Evolutionary conservation across 2,888 invertebrate species (phyloP), one percentile per base, ranked within the genome.

Genomic region (Cephus runcator): DNA sequence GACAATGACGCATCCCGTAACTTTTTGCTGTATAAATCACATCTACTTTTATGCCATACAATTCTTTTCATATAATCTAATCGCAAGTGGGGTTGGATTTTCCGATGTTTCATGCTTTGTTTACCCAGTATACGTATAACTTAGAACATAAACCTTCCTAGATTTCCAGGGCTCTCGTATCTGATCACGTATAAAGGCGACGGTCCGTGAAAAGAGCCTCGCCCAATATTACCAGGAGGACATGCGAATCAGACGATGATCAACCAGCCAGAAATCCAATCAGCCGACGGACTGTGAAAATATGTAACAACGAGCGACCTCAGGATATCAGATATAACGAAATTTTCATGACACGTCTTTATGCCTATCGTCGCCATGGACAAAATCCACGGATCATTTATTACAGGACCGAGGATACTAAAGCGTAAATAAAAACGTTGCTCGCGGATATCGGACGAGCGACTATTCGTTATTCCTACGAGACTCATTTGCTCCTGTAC

Each of bases 191-290:
- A 56, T 9, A 56, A 56, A 56, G 56, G 56, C 56, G 56, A 56
- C 56, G 56, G 56, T 56, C 56, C 56, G 56, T 56, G 56, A 56
- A 56, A 56, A 56, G 56, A 23, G 56, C 56, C 56, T 56, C 56
- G 56, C 23, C 56, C 56, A 56, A 56, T 56, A 56, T 56, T 56
- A 56, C 2, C 56, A 56, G 9, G 36, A 56, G 56, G 56, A 56
- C 23, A 56, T 56, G 56, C 56, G 34, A 71, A 71, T 34, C 33
- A 71, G n/a, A 2, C 71, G 71, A 71, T 71, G 80, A 79, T 82
- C 84, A 83, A 80, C 83, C 83, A 79, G 81, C 79, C 82, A 84
- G 85, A 87, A 87, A 87, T 86, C 85, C 84, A 86, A 86, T 85
- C 82, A 79, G 69, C 75, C 34, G 12, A 15, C 73, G 69, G 68